phyloP scores from a whole-genome alignment of 2,113 vertebrate genomes.

The Capreolus pygargus region DNA sequence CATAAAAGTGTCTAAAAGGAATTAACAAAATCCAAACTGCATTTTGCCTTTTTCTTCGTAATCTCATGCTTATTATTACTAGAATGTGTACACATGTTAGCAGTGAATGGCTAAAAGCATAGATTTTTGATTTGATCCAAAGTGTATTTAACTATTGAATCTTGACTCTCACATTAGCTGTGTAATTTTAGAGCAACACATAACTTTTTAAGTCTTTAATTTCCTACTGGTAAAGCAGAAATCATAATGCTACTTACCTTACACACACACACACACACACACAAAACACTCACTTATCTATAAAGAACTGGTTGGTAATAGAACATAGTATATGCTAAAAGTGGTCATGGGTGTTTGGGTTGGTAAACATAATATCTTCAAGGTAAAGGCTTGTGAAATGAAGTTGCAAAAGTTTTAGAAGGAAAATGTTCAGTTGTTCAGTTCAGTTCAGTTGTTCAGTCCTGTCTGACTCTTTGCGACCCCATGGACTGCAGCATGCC shows the following conservation, averaged over 20 bases:
- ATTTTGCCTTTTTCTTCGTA: accelerated
- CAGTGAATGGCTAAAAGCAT: neutral
- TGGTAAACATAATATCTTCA: neutral
- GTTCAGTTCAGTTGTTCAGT: neutral
- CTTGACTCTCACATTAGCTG: neutral
- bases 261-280: neutral
- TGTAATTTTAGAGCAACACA: neutral
- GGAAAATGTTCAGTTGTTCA: neutral
- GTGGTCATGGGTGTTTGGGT: neutral
- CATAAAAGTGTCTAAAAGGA: neutral
- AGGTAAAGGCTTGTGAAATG: neutral
- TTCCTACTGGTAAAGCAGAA: neutral
- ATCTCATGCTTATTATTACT: neutral
- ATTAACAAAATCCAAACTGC: neutral
- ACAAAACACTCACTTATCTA: neutral
- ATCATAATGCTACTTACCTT: neutral
- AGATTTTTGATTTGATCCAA: neutral
- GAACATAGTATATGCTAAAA: neutral
- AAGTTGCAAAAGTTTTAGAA: neutral
- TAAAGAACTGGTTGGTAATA: neutral
- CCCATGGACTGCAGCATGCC: accelerated
- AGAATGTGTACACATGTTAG: neutral
- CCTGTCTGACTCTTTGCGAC: accelerated
- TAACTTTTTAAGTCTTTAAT: neutral
- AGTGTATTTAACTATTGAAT: neutral